Conservation (phyloP, 2,797 vertebrate genomes). For the Monodelphis domestica region DNA sequence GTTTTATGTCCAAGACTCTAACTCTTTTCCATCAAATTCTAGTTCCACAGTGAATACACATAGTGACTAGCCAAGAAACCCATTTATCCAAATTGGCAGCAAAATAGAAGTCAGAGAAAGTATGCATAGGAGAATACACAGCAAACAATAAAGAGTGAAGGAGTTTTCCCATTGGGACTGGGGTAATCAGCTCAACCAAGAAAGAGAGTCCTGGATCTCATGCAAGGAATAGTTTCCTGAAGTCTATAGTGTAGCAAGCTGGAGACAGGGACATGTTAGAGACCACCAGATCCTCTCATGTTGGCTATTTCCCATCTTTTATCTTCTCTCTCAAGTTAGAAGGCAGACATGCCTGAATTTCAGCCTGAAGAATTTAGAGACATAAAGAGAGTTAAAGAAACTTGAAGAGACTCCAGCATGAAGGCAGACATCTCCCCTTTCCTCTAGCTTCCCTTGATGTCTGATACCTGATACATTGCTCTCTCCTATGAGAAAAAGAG, state of each 20-base stretch:
- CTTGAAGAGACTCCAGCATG: background rate
- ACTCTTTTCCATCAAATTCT: background rate
- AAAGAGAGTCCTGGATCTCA: background rate
- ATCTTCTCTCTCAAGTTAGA: background rate
- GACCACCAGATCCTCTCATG: background rate
- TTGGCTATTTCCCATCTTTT: background rate
- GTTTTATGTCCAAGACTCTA: background rate
- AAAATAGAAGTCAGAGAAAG: background rate
- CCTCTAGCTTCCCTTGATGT: background rate
- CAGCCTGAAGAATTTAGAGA: background rate
- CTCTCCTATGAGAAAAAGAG: background rate
- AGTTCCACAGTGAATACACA: background rate
- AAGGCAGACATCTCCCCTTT: background rate
- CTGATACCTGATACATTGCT: background rate
- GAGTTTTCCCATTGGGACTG: background rate
- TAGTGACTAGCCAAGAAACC: background rate
- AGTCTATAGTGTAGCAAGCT: background rate
- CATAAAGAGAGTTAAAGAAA: background rate
- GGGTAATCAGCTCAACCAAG: background rate
- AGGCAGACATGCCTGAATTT: background rate
- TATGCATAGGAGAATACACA: background rate
- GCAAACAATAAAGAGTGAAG: background rate
- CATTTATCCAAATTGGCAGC: background rate
- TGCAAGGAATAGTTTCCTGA: background rate
- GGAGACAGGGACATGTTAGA: background rate